phyloP scores from a whole-genome alignment of 2,113 vertebrate species.

The Brachypteracias leptosomus region DNA sequence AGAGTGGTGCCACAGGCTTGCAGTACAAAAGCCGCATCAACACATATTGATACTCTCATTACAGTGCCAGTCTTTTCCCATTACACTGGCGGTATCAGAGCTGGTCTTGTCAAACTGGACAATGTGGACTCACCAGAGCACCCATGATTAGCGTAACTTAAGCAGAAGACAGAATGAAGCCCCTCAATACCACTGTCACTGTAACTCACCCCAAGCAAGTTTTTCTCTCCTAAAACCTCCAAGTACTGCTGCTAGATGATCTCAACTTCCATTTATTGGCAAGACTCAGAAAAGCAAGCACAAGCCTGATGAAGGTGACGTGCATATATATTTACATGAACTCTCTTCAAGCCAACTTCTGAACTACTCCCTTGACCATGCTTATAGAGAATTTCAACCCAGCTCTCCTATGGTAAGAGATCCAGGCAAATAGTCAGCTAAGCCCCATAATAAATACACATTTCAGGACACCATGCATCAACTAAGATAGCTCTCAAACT shows the following conservation, averaged over 20 bases:
- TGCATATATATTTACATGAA: not conserved
- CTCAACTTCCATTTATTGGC: not conserved
- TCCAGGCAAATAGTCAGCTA: not conserved
- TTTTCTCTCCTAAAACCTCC: not conserved
- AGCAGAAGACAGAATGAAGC: not conserved
- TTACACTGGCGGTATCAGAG: not conserved
- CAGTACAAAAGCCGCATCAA: not conserved
- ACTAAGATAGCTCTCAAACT: not conserved
- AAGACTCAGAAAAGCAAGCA: not conserved
- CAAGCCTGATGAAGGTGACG: not conserved
- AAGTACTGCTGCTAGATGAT: not conserved
- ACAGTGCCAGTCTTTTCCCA: not conserved
- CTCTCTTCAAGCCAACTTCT: not conserved
- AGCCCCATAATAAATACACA: not conserved
- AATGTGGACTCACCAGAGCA: not conserved
- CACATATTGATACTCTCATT: accelerated
- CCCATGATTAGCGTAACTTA: not conserved
- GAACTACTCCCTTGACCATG: not conserved
- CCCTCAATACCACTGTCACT: not conserved
- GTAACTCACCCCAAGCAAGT: not conserved
- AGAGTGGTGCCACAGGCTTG: not conserved
- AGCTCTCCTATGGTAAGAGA: not conserved
- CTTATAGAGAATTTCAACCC: not conserved
- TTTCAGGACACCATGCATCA: not conserved
- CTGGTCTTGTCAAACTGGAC: not conserved